A percentile compares a stretch with the other conserved stretches of the same genome.
Evolutionary conservation across 2,797 vertebrate genomes (phyloP).

Genomic region (Acomys russatus): DNA sequence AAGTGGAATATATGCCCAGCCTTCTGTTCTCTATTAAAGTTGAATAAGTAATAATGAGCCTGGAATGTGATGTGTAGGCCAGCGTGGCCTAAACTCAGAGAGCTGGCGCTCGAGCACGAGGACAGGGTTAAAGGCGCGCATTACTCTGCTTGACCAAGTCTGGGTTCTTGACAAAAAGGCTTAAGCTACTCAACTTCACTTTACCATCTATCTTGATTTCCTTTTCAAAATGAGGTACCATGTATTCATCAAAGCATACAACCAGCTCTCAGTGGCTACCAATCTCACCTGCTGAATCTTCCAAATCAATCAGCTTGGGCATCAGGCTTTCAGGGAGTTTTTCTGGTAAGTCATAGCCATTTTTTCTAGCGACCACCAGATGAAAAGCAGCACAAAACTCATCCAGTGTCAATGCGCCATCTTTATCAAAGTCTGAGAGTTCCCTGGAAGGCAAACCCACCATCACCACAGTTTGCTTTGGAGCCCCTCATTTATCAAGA

Average conservation of each 20-base stretch:
- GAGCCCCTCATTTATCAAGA: conserved; percentile 67
- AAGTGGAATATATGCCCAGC: not conserved
- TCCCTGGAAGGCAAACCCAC: conserved; percentile 92
- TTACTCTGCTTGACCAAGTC: no score
- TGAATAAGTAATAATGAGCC: not conserved
- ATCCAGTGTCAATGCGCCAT: conserved; percentile 97
- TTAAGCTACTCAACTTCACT: not conserved
- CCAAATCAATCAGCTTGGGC: conserved; percentile 99
- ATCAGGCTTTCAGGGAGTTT: conserved; percentile 99
- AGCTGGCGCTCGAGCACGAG: no score
- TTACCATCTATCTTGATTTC: conserved; percentile 51
- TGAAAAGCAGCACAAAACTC: conserved; percentile 99
- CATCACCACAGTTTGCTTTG: conserved; percentile 69
- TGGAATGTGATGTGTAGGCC: not conserved
- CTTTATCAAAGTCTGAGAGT: conserved; percentile 99
- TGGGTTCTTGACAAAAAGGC: not conserved
- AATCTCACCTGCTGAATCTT: conserved; percentile 95
- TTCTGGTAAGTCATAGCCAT: conserved; percentile 99
- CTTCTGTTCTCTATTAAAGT: conserved; percentile 24
- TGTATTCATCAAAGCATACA: conserved; percentile 25
- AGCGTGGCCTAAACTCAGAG: not conserved
- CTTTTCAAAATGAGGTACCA: conserved; percentile 43
- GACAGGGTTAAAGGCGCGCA: not conserved
- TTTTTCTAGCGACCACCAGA: conserved; percentile 98
- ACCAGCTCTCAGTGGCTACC: not conserved